Base-by-base conservation (phyloP, 2,888 invertebrate species). In the Tuberolachnus salignus region DNA sequence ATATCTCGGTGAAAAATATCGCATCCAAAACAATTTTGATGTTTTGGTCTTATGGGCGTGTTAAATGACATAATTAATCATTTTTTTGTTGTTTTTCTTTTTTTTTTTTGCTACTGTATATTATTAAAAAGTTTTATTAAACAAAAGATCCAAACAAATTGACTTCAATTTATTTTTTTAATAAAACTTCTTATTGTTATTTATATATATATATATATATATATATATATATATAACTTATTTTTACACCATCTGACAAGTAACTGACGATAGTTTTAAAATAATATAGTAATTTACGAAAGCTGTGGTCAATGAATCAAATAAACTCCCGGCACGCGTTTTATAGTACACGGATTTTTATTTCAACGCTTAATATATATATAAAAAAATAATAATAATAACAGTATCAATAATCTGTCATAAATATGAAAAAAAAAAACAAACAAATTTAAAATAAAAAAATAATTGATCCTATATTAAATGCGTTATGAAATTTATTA, bases 41-140 rank as follows among this genome's bases (percentile, higher is more conserved):
- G 73, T 63, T 73, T 73, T 16, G 19, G 34, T 63, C 34, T 26
- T 63, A 34, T 63, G 74, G 26, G 57, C 67, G 67, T 78, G 57
- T 57, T 78, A 69, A 78, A 78, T 59, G 66, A 69, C 57, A 75
- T 46, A 57, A 67, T 75, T 67, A 75, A 75, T 75, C 66, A 55
- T 67, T 57, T 66, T 51, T n/a, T 34, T 34, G 6, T 34, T 34
- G 6, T 34, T 34, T 4, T 4, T 34, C 3, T 34, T 34, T 26
- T 26, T 19, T 59, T 73, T 55, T 44, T 51, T 14, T 23, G n/a
- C 57, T 26, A 16, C 26, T 69, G 59, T 59, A 16, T 46, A 49
- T 78, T 78, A 75, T 78, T 78, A 78, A 78, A 78, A 78, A 49
- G 67, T 78, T 59, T 51, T 69, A 78, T 69, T 59, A 78, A 78